phyloP scores from a whole-genome alignment of 2,113 vertebrate species.

The Fukomys damarensis region DNA sequence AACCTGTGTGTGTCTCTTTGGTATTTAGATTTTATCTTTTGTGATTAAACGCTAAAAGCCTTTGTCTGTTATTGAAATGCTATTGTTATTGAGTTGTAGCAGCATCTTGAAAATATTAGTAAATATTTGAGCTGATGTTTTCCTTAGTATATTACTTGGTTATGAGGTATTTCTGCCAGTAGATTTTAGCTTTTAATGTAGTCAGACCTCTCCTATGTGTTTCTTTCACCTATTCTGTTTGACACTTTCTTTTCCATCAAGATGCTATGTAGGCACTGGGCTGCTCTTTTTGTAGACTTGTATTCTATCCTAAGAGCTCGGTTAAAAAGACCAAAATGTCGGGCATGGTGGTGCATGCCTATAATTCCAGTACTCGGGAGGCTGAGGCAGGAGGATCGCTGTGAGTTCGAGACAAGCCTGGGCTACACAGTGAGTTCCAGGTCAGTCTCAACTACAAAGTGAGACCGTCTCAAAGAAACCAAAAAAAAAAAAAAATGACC shows the following conservation, averaged over 20 bases:
- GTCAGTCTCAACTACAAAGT: too few relatives aligned
- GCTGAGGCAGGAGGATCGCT: too few relatives aligned
- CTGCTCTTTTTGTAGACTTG: background rate
- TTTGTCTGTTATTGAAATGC: slow-evolving; percentile 18
- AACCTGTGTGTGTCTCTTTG: background rate
- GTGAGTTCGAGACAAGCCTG: too few relatives aligned
- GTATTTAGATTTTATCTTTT: slow-evolving; percentile 19
- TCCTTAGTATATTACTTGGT: background rate
- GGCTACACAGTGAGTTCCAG: too few relatives aligned
- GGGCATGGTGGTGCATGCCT: too few relatives aligned
- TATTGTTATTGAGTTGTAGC: background rate
- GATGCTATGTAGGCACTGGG: background rate
- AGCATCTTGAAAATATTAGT: slow-evolving; percentile 47
- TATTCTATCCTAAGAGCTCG: background rate
- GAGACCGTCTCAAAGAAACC: too few relatives aligned
- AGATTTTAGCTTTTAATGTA: slow-evolving; percentile 29
- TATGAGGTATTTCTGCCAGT: background rate
- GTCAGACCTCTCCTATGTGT: background rate
- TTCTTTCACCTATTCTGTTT: slow-evolving; percentile 42
- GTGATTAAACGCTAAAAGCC: background rate
- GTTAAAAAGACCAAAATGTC: background rate
- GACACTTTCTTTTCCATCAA: background rate
- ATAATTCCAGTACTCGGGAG: too few relatives aligned
- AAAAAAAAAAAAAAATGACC: too few relatives aligned
- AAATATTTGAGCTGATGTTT: slow-evolving; percentile 37